A percentile compares a stretch with the other conserved stretches of the same genome.
Evolutionary conservation across 2,113 vertebrate genomes (phyloP).

Genomic region (Scytalopus superciliaris): DNA sequence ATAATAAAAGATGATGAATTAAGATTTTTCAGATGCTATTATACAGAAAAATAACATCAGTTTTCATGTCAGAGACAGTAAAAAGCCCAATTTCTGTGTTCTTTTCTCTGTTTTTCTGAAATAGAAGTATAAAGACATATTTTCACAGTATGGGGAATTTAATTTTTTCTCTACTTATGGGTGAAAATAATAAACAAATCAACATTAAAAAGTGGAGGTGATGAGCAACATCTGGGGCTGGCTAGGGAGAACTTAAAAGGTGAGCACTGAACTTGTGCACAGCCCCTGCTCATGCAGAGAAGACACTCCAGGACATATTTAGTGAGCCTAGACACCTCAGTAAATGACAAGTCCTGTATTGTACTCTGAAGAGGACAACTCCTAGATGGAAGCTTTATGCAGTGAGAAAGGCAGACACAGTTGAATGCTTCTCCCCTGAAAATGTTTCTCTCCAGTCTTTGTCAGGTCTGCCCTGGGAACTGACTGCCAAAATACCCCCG

Average conservation of each 20-base stretch:
- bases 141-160: neutral
- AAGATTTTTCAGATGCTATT: neutral
- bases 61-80: neutral
- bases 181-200: neutral
- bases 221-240: neutral
- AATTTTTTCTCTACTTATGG: neutral
- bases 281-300: neutral
- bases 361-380: neutral
- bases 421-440: neutral
- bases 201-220: neutral
- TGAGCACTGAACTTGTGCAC: neutral
- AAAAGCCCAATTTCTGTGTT: neutral
- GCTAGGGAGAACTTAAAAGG: neutral
- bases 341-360: accelerated
- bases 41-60: neutral
- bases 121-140: neutral
- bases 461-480: neutral
- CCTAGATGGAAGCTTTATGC: neutral
- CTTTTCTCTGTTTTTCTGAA: neutral
- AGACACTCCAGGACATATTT: neutral
- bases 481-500: neutral
- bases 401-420: neutral
- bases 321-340: neutral
- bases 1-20: neutral
- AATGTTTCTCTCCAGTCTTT: neutral